Base-by-base conservation (phyloP, 1,140 invertebrate species). In the Cherax destructor region DNA sequence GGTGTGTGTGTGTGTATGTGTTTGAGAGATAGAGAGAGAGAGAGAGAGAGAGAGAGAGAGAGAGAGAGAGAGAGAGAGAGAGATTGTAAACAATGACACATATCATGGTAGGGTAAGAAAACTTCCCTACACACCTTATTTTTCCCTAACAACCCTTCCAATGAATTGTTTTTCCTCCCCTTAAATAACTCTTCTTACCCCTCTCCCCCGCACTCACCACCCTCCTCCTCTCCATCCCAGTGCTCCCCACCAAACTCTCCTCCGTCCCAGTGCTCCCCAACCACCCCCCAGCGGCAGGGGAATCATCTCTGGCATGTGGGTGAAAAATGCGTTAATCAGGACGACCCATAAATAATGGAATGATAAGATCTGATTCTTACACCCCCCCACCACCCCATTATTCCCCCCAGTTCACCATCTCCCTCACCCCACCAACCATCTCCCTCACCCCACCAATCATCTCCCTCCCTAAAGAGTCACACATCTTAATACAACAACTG, bases 301-400 rank as follows among this genome's bases (percentile, higher is more conserved):
- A 79, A 24, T 6, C 77, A 49, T 21, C 41, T 79, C 50, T 7
- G 77, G 77, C 77, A 79, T 79, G 77, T 52, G 18, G 47, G 47
- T 79, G 77, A 79, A 79, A 77, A 79, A 79, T 79, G 77, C 50
- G 77, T 79, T 79, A 79, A 79, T 79, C 77, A 79, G 77, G 13
- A 79, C 77, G 47, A 79, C 77, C 50, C 77, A 79, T 79, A 79
- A 50, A 79, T 79, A 79, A 79, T 79, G 47, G 47, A 11, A 52
- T 47, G 77, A 79, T 79, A 79, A 79, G 47, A 79, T 79, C 77
- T 49, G 77, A 16, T 79, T 52, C 21, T 24, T 21, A 30, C 24
- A 49, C 47, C 77, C 77, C 77, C 77, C 76, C n/a, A n/a, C 76
- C 59, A 18, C 41, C 50, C 80, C 50, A 65, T 56, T 56, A 4